A percentile compares a stretch with the other conserved stretches of the same genome.
phyloP scores from a whole-genome alignment of 1,140 invertebrate genomes.

The Caligus rogercresseyi region DNA sequence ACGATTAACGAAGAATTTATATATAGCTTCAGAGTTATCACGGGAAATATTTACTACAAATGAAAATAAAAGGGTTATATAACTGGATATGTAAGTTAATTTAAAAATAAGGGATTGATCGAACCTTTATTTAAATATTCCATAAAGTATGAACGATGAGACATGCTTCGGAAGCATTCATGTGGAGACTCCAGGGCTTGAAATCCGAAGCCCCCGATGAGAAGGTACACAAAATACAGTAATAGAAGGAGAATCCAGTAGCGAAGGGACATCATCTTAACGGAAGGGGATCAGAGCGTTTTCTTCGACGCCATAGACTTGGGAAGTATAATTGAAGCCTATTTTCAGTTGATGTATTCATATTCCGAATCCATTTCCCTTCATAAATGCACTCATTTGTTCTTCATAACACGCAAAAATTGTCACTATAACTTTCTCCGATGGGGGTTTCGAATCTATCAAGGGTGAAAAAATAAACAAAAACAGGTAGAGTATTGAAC shows the following conservation, averaged over 20 bases:
- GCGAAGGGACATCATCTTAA: slow-evolving; percentile 8
- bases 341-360: background rate
- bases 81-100: background rate
- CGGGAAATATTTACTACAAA: background rate
- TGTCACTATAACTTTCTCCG: too few relatives aligned
- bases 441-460: too few relatives aligned
- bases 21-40: background rate
- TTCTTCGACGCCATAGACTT: background rate
- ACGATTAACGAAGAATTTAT: background rate
- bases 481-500: too few relatives aligned
- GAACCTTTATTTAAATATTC: background rate
- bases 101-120: background rate
- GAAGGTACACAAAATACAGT: slow-evolving; percentile 6
- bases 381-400: too few relatives aligned
- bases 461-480: too few relatives aligned
- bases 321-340: background rate
- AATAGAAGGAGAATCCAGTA: slow-evolving; percentile 8
- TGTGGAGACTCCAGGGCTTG: background rate
- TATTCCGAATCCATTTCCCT: too few relatives aligned
- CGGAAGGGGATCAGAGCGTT: background rate
- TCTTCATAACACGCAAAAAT: too few relatives aligned
- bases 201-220: slow-evolving; percentile 4
- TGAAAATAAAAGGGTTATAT: background rate
- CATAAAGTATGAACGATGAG: background rate
- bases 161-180: slow-evolving; percentile 4